Evolutionary conservation across 2,888 invertebrate species (phyloP).

Genomic region (Ectemnius continuus): DNA sequence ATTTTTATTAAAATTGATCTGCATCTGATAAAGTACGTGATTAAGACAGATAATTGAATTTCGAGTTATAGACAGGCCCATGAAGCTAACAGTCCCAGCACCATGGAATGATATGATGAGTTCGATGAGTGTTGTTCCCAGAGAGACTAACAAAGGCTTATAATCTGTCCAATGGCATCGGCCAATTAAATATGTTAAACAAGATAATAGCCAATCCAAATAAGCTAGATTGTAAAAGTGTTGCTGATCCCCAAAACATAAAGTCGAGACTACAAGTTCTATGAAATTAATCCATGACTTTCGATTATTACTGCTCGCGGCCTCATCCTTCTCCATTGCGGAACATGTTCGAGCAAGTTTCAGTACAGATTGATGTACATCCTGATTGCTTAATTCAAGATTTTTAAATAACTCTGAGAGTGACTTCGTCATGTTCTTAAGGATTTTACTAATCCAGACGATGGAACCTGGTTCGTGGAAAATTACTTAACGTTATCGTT

Average conservation of each 20-base stretch:
- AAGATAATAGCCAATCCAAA: conserved; percentile 79
- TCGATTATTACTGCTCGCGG: conserved; percentile 41
- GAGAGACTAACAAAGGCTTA: conserved; percentile 73
- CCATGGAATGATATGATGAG: conserved; percentile 80
- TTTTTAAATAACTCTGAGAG: conserved; percentile 67
- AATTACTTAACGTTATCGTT: neutral
- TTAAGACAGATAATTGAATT: conserved; percentile 80
- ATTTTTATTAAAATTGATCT: conserved; percentile 74
- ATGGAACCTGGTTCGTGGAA: no score
- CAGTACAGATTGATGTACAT: conserved; percentile 71
- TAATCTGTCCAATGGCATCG: conserved; percentile 78
- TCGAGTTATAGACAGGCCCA: conserved; percentile 81
- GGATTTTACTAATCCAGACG: conserved; percentile 66
- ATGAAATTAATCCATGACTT: conserved; percentile 78
- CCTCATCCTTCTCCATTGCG: conserved; percentile 58
- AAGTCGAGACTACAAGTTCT: conserved; percentile 78
- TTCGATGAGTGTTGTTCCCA: conserved; percentile 78
- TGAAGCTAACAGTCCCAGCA: conserved; percentile 79
- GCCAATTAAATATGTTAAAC: conserved; percentile 79
- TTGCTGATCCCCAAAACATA: conserved; percentile 79
- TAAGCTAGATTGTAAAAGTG: conserved; percentile 81
- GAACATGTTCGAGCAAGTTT: conserved; percentile 71
- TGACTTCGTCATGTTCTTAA: conserved; percentile 71
- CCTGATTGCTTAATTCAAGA: conserved; percentile 67
- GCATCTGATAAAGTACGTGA: conserved; percentile 79